Evolutionary conservation across 2,113 vertebrate species (phyloP).

Genomic region (Mirza zaza): DNA sequence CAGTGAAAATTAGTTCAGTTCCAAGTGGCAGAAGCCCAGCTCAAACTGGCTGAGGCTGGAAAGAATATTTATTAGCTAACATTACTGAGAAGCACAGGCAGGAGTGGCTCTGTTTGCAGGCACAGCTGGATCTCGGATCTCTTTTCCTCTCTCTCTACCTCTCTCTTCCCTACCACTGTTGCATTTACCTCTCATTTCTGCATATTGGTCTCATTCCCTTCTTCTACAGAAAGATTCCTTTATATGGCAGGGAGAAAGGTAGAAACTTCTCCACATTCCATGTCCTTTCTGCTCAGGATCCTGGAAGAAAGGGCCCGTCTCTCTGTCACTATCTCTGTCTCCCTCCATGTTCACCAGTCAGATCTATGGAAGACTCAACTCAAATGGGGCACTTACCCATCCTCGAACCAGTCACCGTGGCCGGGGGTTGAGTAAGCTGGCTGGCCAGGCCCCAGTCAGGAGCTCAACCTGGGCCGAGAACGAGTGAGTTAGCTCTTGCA

Average conservation of each 20-base stretch:
- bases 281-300: neutral
- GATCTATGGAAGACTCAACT: neutral
- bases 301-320: neutral
- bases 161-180: neutral
- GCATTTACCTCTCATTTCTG: neutral
- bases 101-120: conserved; percentile 10
- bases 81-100: conserved; percentile 4
- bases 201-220: neutral
- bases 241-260: neutral
- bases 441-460: neutral
- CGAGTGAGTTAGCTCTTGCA: neutral
- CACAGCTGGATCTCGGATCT: conserved; percentile 37
- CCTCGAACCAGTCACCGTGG: neutral
- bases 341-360: neutral
- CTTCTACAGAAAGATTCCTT: neutral
- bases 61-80: conserved; percentile 52
- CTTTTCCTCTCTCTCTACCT: neutral
- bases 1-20: conserved; percentile 62
- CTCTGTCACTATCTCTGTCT: neutral
- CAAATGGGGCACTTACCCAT: neutral
- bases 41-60: conserved; percentile 45
- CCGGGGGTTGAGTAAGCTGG: neutral
- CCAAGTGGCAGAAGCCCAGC: conserved; percentile 67
- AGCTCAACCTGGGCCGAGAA: neutral
- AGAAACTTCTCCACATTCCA: neutral